phyloP scores from a whole-genome alignment of 2,113 vertebrate genomes.

The Lepus americanus region DNA sequence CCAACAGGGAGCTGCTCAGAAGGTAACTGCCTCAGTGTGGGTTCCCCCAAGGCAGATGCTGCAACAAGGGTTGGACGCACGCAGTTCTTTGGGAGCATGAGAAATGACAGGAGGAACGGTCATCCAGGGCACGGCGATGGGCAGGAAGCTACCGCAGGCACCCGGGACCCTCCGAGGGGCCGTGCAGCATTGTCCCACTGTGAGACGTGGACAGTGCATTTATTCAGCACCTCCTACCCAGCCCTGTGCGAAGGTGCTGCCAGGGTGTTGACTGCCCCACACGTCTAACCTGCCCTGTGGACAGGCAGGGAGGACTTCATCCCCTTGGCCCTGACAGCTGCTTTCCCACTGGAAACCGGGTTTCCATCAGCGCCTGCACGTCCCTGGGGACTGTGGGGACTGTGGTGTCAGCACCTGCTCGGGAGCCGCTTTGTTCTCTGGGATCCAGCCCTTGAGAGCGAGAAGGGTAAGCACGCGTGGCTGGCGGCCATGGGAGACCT shows the following conservation, averaged over 20 bases:
- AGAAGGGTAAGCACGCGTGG: conserved; percentile 74
- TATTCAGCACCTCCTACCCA: neutral
- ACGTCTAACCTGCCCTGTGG: neutral
- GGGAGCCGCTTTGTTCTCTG: neutral
- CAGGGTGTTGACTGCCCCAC: rapidly evolving
- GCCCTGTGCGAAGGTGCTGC: neutral
- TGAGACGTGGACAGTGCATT: neutral
- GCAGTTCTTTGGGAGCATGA: neutral
- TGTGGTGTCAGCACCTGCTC: neutral
- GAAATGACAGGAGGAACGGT: neutral
- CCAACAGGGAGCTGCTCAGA: neutral
- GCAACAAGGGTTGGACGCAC: neutral
- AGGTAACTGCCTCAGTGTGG: neutral
- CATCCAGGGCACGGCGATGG: rapidly evolving
- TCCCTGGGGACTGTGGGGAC: too few relatives aligned
- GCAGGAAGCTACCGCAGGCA: neutral
- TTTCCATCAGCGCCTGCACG: neutral
- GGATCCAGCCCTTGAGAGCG: conserved; percentile 61
- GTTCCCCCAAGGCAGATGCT: neutral
- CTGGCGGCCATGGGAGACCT: conserved; percentile 81
- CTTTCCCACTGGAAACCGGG: neutral
- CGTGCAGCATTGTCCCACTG: neutral
- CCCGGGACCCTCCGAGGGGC: neutral
- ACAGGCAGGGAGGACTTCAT: neutral
- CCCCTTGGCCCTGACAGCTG: too few relatives aligned